phyloP scores from a whole-genome alignment of 2,113 vertebrate species.

The Tor tambroides region DNA sequence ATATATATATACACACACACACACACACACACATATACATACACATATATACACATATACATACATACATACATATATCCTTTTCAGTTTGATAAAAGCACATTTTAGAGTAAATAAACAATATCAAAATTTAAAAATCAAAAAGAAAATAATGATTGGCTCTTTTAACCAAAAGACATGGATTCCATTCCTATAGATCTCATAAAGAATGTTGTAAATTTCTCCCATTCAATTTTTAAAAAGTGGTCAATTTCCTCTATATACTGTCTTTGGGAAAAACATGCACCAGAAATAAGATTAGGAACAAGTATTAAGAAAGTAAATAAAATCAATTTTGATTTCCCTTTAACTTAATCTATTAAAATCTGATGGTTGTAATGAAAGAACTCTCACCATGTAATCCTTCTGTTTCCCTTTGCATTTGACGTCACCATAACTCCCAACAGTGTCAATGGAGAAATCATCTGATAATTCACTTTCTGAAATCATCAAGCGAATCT shows the following conservation, averaged over 20 bases:
- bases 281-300: not conserved
- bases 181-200: not conserved
- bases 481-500: conserved; percentile 96
- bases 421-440: conserved; percentile 92
- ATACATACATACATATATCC: too few relatives aligned
- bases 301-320: not conserved
- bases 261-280: not conserved
- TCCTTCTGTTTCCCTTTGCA: conserved; percentile 90
- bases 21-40: too few relatives aligned
- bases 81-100: not conserved
- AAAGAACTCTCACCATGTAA: conserved; percentile 80
- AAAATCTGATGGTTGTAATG: not conserved
- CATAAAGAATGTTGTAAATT: not conserved
- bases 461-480: conserved; percentile 93
- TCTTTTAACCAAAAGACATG: not conserved
- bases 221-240: not conserved
- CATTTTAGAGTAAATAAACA: not conserved
- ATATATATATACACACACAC: too few relatives aligned
- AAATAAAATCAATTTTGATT: not conserved
- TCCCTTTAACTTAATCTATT: not conserved
- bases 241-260: not conserved
- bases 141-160: not conserved
- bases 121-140: not conserved
- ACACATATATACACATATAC: too few relatives aligned
- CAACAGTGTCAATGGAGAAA: conserved; percentile 96